A percentile compares a stretch with the other conserved stretches of the same genome.
phyloP scores from a whole-genome alignment of 2,888 invertebrate species.

The Cephus runcator region DNA sequence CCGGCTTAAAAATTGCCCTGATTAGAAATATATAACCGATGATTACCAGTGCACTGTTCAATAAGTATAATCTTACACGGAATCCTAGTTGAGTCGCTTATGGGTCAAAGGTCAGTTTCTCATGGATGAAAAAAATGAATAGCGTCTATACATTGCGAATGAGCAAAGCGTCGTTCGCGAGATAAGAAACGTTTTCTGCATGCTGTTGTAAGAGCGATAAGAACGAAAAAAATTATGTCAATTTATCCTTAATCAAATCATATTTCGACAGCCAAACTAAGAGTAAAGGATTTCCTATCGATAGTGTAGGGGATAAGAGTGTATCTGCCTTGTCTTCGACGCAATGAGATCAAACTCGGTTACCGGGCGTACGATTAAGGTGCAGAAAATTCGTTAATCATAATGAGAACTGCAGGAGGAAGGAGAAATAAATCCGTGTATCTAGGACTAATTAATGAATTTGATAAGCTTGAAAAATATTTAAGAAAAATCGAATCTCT shows the following conservation, averaged over 20 bases:
- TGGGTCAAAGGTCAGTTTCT: neutral
- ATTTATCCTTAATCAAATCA: constrained; percentile 49
- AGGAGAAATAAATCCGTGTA: neutral
- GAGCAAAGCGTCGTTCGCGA: neutral
- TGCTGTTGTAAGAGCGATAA: neutral
- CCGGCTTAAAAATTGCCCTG: neutral
- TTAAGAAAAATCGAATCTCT: neutral
- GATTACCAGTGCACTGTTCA: neutral
- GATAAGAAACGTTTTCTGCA: neutral
- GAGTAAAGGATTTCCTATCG: constrained; percentile 19
- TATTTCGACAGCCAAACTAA: constrained; percentile 44
- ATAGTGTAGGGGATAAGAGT: constrained; percentile 19
- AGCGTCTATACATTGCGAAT: neutral
- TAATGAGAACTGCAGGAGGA: neutral
- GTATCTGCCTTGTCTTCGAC: constrained; percentile 25
- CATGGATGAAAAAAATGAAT: neutral
- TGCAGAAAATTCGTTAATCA: neutral
- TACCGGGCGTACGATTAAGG: neutral
- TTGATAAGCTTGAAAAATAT: neutral
- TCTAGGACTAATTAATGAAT: neutral
- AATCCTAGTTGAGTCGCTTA: neutral
- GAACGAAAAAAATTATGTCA: constrained; percentile 34
- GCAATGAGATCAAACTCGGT: constrained; percentile 39
- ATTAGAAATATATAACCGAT: neutral
- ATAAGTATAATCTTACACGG: neutral